Percentiles rank a stretch among this genome's conserved stretches.
Conservation (phyloP, 2,113 vertebrate genomes). For the Sporophila hypoxantha region DNA sequence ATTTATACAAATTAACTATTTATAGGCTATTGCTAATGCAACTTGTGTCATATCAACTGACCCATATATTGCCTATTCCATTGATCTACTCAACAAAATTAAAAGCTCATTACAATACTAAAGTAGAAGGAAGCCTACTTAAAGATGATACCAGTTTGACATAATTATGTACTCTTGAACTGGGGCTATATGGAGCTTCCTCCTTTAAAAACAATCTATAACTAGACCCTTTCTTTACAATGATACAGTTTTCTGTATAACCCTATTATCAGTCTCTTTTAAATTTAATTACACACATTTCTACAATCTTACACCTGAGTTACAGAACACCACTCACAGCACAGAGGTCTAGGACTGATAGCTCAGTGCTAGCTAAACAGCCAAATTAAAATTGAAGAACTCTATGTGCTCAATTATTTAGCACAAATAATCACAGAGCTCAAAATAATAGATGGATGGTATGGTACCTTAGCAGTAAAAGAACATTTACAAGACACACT, state of each 20-base stretch:
- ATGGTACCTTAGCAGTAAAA: background rate
- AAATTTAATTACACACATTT: background rate
- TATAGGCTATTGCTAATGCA: background rate
- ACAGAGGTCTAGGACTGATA: background rate
- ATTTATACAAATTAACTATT: background rate
- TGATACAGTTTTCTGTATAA: background rate
- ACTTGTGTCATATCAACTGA: background rate
- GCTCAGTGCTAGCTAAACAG: background rate
- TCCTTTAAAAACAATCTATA: background rate
- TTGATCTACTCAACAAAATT: background rate
- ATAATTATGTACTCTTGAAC: background rate
- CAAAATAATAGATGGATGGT: background rate
- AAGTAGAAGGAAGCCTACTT: background rate
- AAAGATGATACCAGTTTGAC: background rate
- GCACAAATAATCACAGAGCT: background rate
- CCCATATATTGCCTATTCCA: background rate
- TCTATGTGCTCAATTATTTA: background rate
- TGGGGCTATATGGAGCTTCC: background rate
- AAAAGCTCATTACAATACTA: background rate
- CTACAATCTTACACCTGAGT: background rate
- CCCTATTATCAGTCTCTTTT: background rate
- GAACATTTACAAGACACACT: background rate
- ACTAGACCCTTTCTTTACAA: background rate
- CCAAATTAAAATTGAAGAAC: background rate
- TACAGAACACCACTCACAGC: background rate